A percentile compares a stretch with the other conserved stretches of the same genome.
Conservation (phyloP, 2,888 invertebrate genomes). For the Tridacna crocea region DNA sequence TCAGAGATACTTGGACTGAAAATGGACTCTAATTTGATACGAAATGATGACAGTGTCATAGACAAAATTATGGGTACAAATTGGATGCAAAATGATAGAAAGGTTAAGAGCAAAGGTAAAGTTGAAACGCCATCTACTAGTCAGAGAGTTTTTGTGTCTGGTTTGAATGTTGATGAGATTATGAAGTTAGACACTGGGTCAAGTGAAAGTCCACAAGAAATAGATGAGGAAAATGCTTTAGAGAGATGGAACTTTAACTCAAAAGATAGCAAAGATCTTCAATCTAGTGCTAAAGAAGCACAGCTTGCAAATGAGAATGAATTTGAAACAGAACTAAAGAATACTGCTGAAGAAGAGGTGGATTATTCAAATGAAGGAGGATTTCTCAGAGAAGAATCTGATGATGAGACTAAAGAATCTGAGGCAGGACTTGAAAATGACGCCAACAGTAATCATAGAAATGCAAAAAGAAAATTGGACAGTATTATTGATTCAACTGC, state of each 20-base stretch:
- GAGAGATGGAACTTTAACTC: neutral
- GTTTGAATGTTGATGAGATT: conserved; percentile 54
- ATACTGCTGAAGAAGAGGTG: neutral
- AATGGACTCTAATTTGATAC: conserved; percentile 23
- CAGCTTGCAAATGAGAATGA: neutral
- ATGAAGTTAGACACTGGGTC: conserved; percentile 32
- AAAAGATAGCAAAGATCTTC: conserved; percentile 4
- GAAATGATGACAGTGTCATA: conserved; percentile 5
- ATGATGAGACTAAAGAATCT: neutral
- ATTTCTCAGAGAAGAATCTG: conserved; percentile 46
- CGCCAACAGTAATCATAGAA: neutral
- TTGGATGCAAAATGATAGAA: too few species aligned
- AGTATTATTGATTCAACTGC: neutral
- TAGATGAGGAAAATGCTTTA: conserved; percentile 9
- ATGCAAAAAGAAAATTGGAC: neutral
- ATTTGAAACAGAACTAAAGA: neutral
- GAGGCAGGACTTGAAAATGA: neutral
- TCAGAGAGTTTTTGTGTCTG: conserved; percentile 42
- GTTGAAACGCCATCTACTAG: neutral
- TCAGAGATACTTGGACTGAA: conserved; percentile 52
- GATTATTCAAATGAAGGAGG: conserved; percentile 50
- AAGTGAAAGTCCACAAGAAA: neutral
- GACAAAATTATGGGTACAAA: neutral
- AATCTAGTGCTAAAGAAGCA: neutral
- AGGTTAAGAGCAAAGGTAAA: too few species aligned